Evolutionary conservation across 2,888 invertebrate species (phyloP), one percentile per base, ranked within the genome.

Genomic region (Thera britannica): DNA sequence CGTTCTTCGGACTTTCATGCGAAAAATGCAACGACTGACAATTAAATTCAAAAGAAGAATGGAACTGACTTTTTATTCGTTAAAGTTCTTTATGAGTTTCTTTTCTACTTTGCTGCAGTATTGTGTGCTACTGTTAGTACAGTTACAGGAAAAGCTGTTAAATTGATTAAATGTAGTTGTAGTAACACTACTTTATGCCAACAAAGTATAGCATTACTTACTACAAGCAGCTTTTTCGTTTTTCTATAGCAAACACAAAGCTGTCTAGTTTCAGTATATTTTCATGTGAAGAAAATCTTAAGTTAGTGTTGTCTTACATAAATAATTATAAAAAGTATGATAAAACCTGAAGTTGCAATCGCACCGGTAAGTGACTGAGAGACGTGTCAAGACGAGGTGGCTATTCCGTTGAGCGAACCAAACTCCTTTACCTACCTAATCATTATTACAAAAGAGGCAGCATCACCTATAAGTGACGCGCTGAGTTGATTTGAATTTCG

Each of bases 1-100:
- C 84, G 81, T 77, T 81, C 83, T 82, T 85, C 84, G 84, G 83
- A 87, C 86, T 89, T 89, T 87, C 82, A 86, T 86, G 84, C 84
- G 83, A 90, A 89, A 89, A 92, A 88, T 91, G 92, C 90, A 93
- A 86, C 85, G 80, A 82, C 85, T 86, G 81, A 85, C 83, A 85
- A 84, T 86, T 83, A 82, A 85, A 84, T 77, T 81, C 74, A 78
- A 80, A 79, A 77, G 78, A 77, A 75, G 76, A 77, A 76, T 76
- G 75, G 73, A 78, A 70, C 64, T 69, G 61, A 66, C 67, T 69
- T 72, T 72, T 72, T 58, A 61, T 71, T 65, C 62, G 67, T 66
- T 69, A 54, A 46, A 55, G 65, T 61, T 67, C 49, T 69, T 62
- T 58, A 68, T 61, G 35, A 68, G 62, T 71, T 71, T 62, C 51